Evolutionary conservation across 2,113 vertebrate genomes (phyloP).

Genomic region (Pelvicachromis taeniatus): DNA sequence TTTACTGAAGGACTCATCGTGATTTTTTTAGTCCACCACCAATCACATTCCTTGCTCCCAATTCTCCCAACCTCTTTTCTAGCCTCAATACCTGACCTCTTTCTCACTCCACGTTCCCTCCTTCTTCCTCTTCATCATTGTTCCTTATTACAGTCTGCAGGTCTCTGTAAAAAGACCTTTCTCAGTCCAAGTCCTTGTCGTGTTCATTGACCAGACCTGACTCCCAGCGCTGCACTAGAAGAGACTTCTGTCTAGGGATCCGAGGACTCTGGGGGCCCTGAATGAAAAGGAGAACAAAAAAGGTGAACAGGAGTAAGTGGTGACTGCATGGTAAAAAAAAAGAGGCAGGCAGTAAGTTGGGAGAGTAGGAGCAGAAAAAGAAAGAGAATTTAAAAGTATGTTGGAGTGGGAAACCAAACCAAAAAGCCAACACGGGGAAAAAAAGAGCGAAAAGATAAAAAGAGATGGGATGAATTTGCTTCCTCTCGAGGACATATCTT

Average conservation of each 20-base stretch:
- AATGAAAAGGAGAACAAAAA: background rate
- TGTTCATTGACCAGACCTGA: conserved; percentile 62
- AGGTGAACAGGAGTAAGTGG: background rate
- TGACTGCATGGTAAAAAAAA: background rate
- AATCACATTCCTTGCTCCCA: conserved; percentile 14
- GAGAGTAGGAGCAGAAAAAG: background rate
- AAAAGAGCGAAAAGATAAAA: background rate
- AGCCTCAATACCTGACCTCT: conserved; percentile 22
- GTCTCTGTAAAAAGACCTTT: background rate
- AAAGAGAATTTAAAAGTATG: background rate
- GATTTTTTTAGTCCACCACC: conserved; percentile 16
- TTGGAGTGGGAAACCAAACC: background rate
- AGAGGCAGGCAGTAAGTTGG: background rate
- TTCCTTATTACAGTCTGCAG: background rate
- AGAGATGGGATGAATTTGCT: background rate
- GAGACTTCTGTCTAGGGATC: conserved; percentile 58
- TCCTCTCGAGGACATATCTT: background rate
- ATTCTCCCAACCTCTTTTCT: conserved; percentile 23
- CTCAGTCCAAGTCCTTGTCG: conserved; percentile 37
- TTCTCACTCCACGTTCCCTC: background rate
- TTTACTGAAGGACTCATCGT: conserved; percentile 10
- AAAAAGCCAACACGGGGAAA: background rate
- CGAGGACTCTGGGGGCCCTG: conserved; percentile 20
- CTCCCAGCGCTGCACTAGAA: conserved; percentile 73
- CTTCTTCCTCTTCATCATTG: background rate